Evolutionary conservation across 1,140 invertebrate species (phyloP), one percentile per base, ranked within the genome.

Genomic region (Drosophila equinoxialis): DNA sequence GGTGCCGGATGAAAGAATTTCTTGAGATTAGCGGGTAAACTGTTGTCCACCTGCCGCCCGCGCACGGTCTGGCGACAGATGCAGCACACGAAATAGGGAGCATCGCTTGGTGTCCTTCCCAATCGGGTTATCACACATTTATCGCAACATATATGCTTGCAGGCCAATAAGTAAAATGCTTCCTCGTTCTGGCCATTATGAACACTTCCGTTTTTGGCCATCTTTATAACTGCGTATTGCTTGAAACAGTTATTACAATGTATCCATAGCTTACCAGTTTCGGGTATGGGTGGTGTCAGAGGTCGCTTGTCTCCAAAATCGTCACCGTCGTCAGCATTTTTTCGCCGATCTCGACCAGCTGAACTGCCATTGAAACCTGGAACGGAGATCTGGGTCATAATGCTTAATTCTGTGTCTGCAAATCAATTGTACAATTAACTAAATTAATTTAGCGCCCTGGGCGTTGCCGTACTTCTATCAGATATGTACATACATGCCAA

Each of bases 161-260:
- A 91, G n/a, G 89, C 78, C 4, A 91, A 59, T 20, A 91, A 33
- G 61, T 82, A 89, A 13, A 90, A 14, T 0, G 10, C 10, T 1
- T 13, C 42, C 8, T 57, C 45, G 6, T 8, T 48, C 5, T 13
- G 35, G 35, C 30, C 30, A 37, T 48, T 20, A 37, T 48, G 10
- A 1, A 7, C 14, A 8, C 45, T 1, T 51, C 8, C 2, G 0
- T 51, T 6, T 23, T 39, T 51, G 8, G 2, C 17, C 2, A 51
- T 51, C 17, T 51, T 37, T 3, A 76, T 67, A 6, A 45, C 13
- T 0, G 66, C n/a, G 23, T 54, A 91, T 23, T 63, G 66, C 0
- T 59, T 74, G 30, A 59, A 85, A 48, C 89, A 91, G 6, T 20
- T 26, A 65, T 90, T 90, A 68, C 89, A 91, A 58, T 91, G 89